Conservation (phyloP, 2,113 vertebrate genomes). For the Chaenogobius annularis region DNA sequence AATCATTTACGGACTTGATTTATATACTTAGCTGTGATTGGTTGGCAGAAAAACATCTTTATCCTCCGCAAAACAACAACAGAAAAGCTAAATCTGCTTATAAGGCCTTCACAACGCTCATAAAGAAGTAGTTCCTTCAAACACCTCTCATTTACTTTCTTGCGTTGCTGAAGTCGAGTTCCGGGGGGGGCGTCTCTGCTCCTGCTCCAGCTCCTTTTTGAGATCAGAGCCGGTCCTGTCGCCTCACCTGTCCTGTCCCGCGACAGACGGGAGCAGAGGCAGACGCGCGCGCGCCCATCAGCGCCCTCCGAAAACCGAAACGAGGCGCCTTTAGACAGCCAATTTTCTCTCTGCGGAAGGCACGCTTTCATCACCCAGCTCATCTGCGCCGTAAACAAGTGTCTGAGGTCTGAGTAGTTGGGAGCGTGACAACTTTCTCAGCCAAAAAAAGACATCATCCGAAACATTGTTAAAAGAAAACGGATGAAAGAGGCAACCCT, state of each 20-base stretch:
- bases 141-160: background rate
- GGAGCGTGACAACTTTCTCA: conserved; percentile 65
- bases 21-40: no score
- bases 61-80: background rate
- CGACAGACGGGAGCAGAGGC: conserved; percentile 68
- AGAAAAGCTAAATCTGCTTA: background rate
- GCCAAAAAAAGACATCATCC: conserved; percentile 47
- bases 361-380: conserved; percentile 76
- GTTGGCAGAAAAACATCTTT: conserved; percentile 24
- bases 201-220: conserved; percentile 26
- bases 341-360: conserved; percentile 77
- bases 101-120: background rate
- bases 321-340: conserved; percentile 72
- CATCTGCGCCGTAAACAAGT: conserved; percentile 79
- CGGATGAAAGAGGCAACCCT: conserved; percentile 50
- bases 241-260: conserved; percentile 49
- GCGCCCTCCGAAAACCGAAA: conserved; percentile 60
- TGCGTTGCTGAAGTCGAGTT: conserved; percentile 15
- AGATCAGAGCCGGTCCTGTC: conserved; percentile 69
- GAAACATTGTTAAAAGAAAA: conserved; percentile 52
- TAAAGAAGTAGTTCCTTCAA: background rate
- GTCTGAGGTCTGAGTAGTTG: conserved; percentile 63
- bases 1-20: no score
- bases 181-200: conserved; percentile 23
- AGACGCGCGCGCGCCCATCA: conserved; percentile 61